phyloP scores from a whole-genome alignment of 2,888 invertebrate species.

The Andricus curvator region DNA sequence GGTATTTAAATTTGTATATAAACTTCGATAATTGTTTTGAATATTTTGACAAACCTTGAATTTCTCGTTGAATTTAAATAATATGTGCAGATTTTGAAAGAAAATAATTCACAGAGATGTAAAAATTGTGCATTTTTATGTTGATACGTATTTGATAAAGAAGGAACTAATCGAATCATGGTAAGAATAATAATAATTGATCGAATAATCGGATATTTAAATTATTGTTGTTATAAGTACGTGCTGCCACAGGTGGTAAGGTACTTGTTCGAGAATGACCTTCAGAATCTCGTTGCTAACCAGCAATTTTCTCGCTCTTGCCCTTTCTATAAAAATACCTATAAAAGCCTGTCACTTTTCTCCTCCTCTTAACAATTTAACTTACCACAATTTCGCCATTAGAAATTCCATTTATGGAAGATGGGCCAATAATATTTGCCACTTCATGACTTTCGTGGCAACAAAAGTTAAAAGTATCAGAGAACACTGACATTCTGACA shows the following conservation, averaged over 20 bases:
- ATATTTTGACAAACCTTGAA: no score
- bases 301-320: conserved; percentile 2
- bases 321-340: conserved; percentile 1
- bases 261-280: background rate
- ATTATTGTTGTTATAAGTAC: background rate
- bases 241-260: background rate
- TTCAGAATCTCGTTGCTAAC: conserved; percentile 6
- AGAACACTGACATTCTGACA: background rate
- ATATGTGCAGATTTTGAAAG: no score
- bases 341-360: background rate
- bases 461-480: background rate
- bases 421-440: background rate
- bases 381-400: conserved; percentile 4
- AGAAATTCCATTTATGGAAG: background rate
- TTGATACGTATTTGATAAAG: no score
- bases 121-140: no score
- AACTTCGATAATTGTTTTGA: no score
- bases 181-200: background rate
- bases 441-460: conserved; percentile 2
- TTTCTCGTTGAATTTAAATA: background rate
- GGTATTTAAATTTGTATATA: no score
- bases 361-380: background rate
- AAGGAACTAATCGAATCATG: no score
- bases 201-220: background rate
- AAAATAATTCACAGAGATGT: no score